Percentiles rank a stretch among this genome's conserved stretches.
phyloP scores from a whole-genome alignment of 2,797 vertebrate genomes.

The Arnoldichthys spilopterus region DNA sequence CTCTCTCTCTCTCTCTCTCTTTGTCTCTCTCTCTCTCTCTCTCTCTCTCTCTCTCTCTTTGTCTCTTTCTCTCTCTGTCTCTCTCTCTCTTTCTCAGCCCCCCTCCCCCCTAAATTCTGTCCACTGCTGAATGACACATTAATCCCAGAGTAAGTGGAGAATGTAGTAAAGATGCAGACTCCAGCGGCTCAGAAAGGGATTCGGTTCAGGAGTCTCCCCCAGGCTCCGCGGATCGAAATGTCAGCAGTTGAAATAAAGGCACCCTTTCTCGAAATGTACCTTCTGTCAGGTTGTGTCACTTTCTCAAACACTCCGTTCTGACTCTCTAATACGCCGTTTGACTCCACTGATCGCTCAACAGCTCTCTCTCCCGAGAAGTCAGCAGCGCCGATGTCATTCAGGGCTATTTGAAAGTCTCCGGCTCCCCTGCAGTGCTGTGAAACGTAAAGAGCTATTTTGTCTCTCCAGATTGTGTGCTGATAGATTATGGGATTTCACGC shows the following conservation, averaged over 20 bases:
- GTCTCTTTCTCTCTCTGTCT: too few relatives aligned
- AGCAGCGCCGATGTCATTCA: conserved; percentile 32
- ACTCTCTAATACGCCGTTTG: conserved; percentile 39
- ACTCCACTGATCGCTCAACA: conserved; percentile 12
- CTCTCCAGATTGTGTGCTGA: conserved; percentile 16
- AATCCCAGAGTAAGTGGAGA: conserved; percentile 41
- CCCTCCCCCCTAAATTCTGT: not conserved
- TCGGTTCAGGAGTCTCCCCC: conserved; percentile 31
- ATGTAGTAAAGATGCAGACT: conserved; percentile 31
- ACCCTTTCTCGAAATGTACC: conserved; percentile 41
- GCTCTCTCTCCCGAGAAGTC: conserved; percentile 45
- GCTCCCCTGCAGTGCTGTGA: not conserved
- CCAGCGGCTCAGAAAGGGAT: conserved; percentile 41
- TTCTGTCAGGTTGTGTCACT: conserved; percentile 43
- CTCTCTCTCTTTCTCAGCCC: not conserved
- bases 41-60: too few relatives aligned
- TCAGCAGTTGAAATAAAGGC: conserved; percentile 54
- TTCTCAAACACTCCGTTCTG: conserved; percentile 34
- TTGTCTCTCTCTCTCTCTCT: not conserved
- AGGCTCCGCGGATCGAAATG: conserved; percentile 48
- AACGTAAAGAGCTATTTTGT: conserved; percentile 22
- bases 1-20: conserved; percentile 6
- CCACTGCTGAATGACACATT: conserved; percentile 22
- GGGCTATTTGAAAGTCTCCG: conserved; percentile 15
- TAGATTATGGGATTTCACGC: not conserved